These are phyloP conservation scores for Peromyscus polionotus DNA, from an alignment of 2,113 vertebrate genomes.

Conservation along the genomic window DNA sequence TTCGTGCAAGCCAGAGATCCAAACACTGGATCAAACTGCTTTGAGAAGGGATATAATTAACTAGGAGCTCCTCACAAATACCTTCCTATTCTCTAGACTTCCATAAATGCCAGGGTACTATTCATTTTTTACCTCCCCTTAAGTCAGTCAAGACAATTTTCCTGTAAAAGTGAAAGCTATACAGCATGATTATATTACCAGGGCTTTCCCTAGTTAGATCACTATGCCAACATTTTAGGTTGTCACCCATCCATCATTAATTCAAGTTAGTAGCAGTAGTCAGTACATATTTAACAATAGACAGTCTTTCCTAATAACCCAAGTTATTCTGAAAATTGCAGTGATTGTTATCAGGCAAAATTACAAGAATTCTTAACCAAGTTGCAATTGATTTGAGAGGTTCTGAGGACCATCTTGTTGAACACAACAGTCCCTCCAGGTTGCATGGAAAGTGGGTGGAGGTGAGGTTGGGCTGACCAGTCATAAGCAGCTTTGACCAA, in stretches of 20 bases:
- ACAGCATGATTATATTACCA: background rate
- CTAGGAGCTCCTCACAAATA: background rate
- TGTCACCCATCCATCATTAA: background rate
- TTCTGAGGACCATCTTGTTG: background rate
- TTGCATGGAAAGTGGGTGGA: background rate
- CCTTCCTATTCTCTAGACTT: background rate
- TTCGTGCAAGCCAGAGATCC: too few species aligned
- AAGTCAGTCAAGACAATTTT: background rate
- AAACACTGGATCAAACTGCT: background rate
- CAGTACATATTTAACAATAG: background rate
- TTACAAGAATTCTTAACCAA: constrained; percentile 4
- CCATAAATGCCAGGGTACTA: background rate
- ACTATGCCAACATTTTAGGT: background rate
- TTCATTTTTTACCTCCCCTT: background rate
- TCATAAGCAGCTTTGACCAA: background rate
- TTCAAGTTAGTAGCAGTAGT: background rate
- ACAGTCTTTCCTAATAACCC: background rate
- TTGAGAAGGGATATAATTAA: background rate
- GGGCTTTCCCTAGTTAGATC: background rate
- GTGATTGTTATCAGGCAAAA: background rate
- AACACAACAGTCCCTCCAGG: background rate
- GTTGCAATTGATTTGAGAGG: background rate
- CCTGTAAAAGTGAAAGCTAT: background rate
- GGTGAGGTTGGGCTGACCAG: background rate
- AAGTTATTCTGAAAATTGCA: background rate